These are phyloP conservation scores for Thymelicus sylvestris DNA, from an alignment of 2,888 invertebrate genomes.

Conservation along the genomic window DNA sequence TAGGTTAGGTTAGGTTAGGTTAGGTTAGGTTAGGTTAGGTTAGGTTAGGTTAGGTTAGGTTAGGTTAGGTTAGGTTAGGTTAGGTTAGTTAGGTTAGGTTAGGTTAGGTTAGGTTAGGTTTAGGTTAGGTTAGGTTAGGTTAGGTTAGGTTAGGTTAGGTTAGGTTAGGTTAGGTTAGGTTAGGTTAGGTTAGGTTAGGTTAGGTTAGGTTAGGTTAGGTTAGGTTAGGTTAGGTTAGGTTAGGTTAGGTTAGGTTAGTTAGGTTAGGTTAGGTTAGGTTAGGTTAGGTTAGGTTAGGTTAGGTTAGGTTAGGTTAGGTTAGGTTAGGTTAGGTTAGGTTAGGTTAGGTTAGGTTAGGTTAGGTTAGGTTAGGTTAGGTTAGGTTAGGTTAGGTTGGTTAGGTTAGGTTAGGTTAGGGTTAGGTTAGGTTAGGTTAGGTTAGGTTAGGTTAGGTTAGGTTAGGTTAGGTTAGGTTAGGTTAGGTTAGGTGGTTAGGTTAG, in stretches of 20 bases:
- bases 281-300: conserved; percentile 42
- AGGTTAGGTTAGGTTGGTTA: conserved; percentile 37
- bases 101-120: no score
- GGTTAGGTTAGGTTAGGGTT: conserved; percentile 38
- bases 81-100: neutral
- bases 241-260: no score
- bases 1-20: conserved; percentile 11
- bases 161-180: conserved; percentile 42
- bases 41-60: conserved; percentile 13
- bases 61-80: conserved; percentile 25
- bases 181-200: conserved; percentile 42
- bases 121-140: conserved; percentile 13
- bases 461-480: conserved; percentile 17
- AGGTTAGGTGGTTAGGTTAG: no score
- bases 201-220: conserved; percentile 41
- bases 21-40: conserved; percentile 13
- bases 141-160: conserved; percentile 27
- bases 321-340: conserved; percentile 39
- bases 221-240: conserved; percentile 43
- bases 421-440: conserved; percentile 36
- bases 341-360: conserved; percentile 19
- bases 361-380: conserved; percentile 36
- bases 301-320: conserved; percentile 43
- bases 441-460: conserved; percentile 34
- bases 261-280: conserved; percentile 43